These are phyloP conservation scores for Paraescarpia echinospica DNA, from an alignment of 1,140 invertebrate genomes.

Conservation along the genomic window DNA sequence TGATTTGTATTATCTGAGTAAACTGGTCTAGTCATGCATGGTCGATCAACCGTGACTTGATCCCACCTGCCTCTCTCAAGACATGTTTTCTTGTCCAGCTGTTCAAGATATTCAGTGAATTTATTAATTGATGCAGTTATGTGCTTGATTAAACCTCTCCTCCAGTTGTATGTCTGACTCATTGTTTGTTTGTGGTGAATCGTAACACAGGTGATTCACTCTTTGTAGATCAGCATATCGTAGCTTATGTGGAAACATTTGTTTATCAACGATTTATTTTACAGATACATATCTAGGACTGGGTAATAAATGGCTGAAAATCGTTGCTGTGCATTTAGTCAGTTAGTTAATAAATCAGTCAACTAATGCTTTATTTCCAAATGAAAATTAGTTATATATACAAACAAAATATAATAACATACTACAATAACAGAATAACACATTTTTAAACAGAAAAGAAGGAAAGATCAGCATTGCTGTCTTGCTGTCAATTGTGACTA, in stretches of 20 bases:
- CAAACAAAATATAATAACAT: no score
- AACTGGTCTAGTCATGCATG: constrained; percentile 24
- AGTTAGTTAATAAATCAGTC: no score
- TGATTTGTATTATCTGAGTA: constrained; percentile 26
- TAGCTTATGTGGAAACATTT: background rate
- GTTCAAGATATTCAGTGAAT: background rate
- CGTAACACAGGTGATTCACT: no score
- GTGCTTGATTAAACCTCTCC: background rate
- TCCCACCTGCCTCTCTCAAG: background rate
- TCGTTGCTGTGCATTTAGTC: no score
- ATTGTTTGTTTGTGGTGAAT: background rate
- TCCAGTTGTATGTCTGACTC: background rate
- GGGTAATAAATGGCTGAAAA: no score
- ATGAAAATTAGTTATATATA: no score
- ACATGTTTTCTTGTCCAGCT: background rate
- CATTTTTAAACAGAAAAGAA: no score
- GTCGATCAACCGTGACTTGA: background rate
- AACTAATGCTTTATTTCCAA: no score
- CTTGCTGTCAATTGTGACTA: background rate
- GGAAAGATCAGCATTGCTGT: no score
- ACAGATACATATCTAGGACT: background rate
- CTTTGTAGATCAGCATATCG: background rate
- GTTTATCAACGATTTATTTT: background rate
- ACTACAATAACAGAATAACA: no score
- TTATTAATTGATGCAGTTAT: background rate